Percentiles rank a stretch among this genome's conserved stretches.
These are phyloP conservation scores for Melanostoma mellinum DNA, from an alignment of 2,888 invertebrate species.

Conservation along the genomic window DNA sequence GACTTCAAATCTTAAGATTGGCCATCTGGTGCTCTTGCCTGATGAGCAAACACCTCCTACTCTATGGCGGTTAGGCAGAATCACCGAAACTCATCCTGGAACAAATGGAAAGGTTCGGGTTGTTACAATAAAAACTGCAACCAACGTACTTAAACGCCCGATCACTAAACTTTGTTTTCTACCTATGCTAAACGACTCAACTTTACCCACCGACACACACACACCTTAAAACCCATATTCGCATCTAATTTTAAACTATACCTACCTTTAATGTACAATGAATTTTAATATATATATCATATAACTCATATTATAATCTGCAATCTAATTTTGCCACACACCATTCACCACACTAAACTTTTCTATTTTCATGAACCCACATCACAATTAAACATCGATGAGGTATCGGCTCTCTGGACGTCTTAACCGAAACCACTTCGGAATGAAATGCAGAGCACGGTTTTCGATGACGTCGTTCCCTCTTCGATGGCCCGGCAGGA, in stretches of 20 bases:
- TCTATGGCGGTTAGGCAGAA: background rate
- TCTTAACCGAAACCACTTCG: no score
- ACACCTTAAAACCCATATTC: no score
- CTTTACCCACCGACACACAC: no score
- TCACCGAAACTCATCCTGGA: background rate
- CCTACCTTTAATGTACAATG: background rate
- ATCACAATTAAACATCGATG: no score
- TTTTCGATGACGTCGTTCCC: no score
- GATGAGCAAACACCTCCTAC: background rate
- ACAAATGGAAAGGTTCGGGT: no score
- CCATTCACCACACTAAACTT: constrained; percentile 2
- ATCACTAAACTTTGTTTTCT: background rate
- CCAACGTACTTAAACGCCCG: background rate
- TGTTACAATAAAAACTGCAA: no score
- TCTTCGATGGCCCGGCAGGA: no score
- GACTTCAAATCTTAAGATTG: background rate
- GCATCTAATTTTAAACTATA: no score
- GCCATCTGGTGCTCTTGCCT: background rate
- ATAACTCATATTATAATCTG: constrained; percentile 1
- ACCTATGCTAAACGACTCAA: constrained; percentile 4
- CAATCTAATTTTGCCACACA: constrained; percentile 9
- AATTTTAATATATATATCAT: background rate
- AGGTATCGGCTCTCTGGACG: no score
- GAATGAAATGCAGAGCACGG: no score
- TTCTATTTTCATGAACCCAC: constrained; percentile 5